Conservation (phyloP, 2,113 vertebrate species). For the Bujurquina vittata region DNA sequence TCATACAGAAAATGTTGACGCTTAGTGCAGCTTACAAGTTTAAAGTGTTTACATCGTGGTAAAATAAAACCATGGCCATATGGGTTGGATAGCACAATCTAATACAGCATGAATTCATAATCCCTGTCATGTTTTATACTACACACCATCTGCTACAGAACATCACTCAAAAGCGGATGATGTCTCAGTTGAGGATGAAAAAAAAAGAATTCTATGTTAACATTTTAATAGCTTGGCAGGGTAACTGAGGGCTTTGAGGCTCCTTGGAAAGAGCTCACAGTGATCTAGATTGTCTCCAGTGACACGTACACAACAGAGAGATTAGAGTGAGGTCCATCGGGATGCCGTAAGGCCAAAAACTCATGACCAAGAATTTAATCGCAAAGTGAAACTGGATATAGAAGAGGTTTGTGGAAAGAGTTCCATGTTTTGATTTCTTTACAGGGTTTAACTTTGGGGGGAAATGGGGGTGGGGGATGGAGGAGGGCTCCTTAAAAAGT, state of each 20-base stretch:
- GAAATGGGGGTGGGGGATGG: too few species aligned
- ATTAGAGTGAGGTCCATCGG: slow-evolving; percentile 16
- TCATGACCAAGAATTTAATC: not conserved
- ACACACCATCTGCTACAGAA: slow-evolving; percentile 53
- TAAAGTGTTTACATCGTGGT: not conserved
- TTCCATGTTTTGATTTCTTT: not conserved
- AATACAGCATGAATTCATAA: slow-evolving; percentile 46
- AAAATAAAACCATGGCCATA: slow-evolving; percentile 7
- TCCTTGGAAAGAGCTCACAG: not conserved
- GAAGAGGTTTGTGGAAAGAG: not conserved
- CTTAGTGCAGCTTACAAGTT: not conserved
- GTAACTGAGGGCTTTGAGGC: not conserved
- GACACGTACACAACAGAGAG: slow-evolving; percentile 27
- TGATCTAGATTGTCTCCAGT: slow-evolving; percentile 12
- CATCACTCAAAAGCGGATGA: slow-evolving; percentile 1
- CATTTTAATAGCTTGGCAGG: slow-evolving; percentile 2
- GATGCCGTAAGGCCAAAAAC: slow-evolving; percentile 20
- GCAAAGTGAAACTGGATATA: not conserved
- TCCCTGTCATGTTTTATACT: slow-evolving; percentile 44
- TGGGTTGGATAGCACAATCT: slow-evolving; percentile 25
- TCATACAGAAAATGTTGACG: not conserved
- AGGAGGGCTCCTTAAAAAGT: too few species aligned
- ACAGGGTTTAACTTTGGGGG: too few species aligned
- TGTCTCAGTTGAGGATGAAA: not conserved
- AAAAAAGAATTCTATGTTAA: not conserved